Percentiles rank a stretch among this genome's conserved stretches.
Conservation (phyloP, 2,888 invertebrate genomes). For the Nemotelus nigrinus region DNA sequence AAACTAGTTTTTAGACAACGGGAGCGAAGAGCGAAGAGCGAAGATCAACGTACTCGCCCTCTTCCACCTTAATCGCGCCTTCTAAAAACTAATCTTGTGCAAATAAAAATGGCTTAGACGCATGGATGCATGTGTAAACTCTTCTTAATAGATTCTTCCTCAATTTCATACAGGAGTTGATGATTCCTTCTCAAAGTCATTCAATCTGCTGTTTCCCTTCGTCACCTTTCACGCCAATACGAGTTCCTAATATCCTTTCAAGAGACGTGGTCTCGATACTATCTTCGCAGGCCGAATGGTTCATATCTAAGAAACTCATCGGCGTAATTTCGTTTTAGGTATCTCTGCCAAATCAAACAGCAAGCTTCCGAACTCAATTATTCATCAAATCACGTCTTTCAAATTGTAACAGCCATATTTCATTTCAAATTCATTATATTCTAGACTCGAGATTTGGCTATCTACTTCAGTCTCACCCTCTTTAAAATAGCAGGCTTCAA, state of each 20-base stretch:
- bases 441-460: neutral
- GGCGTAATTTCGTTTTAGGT: constrained; percentile 19
- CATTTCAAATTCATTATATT: constrained; percentile 25
- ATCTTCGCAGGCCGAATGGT: neutral
- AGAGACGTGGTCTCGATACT: neutral
- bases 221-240: neutral
- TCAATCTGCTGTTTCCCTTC: neutral
- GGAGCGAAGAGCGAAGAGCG: too few relatives aligned
- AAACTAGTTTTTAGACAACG: too few relatives aligned
- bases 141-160: too few relatives aligned
- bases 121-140: too few relatives aligned
- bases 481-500: neutral
- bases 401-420: constrained; percentile 22
- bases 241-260: neutral
- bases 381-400: constrained; percentile 34
- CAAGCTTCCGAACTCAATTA: constrained; percentile 36
- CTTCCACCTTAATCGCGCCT: too few relatives aligned
- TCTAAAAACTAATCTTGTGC: too few relatives aligned
- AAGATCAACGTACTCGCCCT: too few relatives aligned
- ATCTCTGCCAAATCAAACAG: constrained; percentile 23
- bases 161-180: too few relatives aligned
- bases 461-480: neutral
- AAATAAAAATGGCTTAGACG: too few relatives aligned
- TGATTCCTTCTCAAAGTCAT: too few relatives aligned
- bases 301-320: neutral